phyloP scores from a whole-genome alignment of 2,888 invertebrate species.

The Hartigia nigra region DNA sequence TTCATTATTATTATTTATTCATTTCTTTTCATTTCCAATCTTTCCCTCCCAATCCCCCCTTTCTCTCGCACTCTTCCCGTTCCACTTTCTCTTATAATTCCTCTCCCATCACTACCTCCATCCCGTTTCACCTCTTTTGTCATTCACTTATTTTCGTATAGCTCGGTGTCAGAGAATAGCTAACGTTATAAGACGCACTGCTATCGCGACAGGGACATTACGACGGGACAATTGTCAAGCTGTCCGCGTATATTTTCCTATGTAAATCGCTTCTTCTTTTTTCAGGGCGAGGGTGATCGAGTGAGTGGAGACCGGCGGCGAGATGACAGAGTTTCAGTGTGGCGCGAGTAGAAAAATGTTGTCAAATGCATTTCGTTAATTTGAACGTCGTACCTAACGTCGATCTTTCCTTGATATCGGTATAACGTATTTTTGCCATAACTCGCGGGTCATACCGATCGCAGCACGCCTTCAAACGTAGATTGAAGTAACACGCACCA shows the following conservation, averaged over 20 bases:
- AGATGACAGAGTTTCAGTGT: slow-evolving; percentile 17
- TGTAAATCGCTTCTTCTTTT: not conserved
- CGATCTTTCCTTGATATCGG: not conserved
- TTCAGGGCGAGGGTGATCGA: not conserved
- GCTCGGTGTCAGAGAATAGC: slow-evolving; percentile 53
- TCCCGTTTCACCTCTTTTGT: slow-evolving; percentile 16
- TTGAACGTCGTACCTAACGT: not conserved
- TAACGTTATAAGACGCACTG: slow-evolving; percentile 29
- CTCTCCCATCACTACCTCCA: not conserved
- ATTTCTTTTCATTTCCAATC: slow-evolving; percentile 30
- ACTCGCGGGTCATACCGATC: slow-evolving; percentile 16
- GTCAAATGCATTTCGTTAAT: not conserved
- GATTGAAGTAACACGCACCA: slow-evolving; percentile 44
- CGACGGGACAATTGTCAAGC: slow-evolving; percentile 22
- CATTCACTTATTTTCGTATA: slow-evolving; percentile 43
- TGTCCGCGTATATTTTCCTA: not conserved
- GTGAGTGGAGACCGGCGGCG: slow-evolving; percentile 20
- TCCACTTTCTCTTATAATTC: not conserved
- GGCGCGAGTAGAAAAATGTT: not conserved
- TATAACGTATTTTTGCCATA: not conserved
- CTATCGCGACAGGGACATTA: slow-evolving; percentile 22
- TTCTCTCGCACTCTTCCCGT: not conserved
- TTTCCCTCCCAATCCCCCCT: too few relatives aligned
- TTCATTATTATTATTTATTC: slow-evolving; percentile 36
- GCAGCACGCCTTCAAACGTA: slow-evolving; percentile 29